These are phyloP conservation scores for Pegea sp. DNA, from an alignment of 23 tunicate genomes.

Conservation along the genomic window DNA sequence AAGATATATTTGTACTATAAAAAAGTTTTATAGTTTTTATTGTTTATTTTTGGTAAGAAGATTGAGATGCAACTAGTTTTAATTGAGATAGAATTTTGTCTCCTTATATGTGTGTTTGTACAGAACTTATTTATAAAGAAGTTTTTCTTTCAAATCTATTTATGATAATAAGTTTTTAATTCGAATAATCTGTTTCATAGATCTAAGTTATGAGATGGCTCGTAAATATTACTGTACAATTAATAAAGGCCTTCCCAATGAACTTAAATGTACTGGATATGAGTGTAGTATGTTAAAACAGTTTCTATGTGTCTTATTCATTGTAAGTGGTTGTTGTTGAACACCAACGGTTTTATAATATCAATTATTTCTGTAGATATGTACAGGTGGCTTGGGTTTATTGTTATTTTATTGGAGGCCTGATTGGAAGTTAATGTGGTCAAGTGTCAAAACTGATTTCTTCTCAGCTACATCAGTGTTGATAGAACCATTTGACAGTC, in stretches of 20 bases:
- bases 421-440: slow-evolving; percentile 57
- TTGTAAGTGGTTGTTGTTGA: slow-evolving; percentile 3
- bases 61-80: too few species aligned
- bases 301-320: not conserved
- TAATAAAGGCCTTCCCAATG: slow-evolving; percentile 2
- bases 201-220: too few species aligned
- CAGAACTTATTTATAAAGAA: too few species aligned
- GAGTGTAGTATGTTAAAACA: slow-evolving; percentile 1
- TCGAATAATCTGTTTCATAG: too few species aligned
- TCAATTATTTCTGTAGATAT: slow-evolving; percentile 8
- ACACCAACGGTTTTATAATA: not conserved
- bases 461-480: slow-evolving; percentile 5
- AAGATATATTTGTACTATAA: too few species aligned
- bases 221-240: slow-evolving; percentile 1
- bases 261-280: slow-evolving; percentile 5
- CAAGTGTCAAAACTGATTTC: slow-evolving; percentile 10
- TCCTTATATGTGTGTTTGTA: too few species aligned
- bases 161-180: too few species aligned
- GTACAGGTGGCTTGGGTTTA: slow-evolving; percentile 42
- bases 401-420: slow-evolving; percentile 81
- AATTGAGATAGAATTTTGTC: too few species aligned
- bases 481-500: slow-evolving; percentile 7
- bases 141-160: too few species aligned
- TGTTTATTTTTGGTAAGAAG: too few species aligned
- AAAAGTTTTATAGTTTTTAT: too few species aligned